Conservation (phyloP, 2,888 invertebrate genomes). For the Scaeva pyrastri region DNA sequence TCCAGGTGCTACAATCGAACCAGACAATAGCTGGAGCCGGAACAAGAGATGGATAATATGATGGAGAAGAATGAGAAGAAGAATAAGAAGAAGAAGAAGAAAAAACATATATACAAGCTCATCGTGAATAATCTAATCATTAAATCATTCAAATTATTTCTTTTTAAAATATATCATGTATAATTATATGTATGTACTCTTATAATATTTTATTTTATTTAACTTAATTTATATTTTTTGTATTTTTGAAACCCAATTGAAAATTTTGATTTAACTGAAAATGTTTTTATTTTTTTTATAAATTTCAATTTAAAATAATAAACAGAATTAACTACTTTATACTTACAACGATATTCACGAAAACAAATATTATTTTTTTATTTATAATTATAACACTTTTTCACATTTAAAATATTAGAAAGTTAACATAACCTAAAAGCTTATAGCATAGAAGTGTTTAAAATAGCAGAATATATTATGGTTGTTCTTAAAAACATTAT, state of each 20-base stretch:
- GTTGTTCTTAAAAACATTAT: no score
- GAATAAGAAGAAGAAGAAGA: conserved; percentile 77
- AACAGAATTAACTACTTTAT: background rate
- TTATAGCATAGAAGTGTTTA: no score
- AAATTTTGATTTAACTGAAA: conserved; percentile 5
- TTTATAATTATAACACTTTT: no score
- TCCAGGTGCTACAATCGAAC: conserved; percentile 83
- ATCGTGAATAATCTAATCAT: conserved; percentile 58
- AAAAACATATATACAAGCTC: conserved; percentile 71
- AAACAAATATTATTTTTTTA: background rate
- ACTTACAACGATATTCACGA: conserved; percentile 6
- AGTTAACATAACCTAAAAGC: no score
- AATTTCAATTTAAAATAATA: background rate
- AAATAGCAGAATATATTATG: no score
- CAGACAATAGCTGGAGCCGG: conserved; percentile 81
- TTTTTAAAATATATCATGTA: conserved; percentile 50
- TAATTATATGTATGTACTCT: conserved; percentile 75
- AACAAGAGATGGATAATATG: background rate
- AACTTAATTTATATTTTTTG: background rate
- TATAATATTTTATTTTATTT: conserved; percentile 45
- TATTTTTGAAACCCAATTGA: background rate
- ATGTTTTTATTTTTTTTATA: background rate
- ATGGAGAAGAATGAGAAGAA: conserved; percentile 61
- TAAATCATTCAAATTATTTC: conserved; percentile 3
- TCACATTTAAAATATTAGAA: no score